Percentiles rank a stretch among this genome's conserved stretches.
phyloP scores from a whole-genome alignment of 2,888 invertebrate genomes.

The Coleophora deauratella region DNA sequence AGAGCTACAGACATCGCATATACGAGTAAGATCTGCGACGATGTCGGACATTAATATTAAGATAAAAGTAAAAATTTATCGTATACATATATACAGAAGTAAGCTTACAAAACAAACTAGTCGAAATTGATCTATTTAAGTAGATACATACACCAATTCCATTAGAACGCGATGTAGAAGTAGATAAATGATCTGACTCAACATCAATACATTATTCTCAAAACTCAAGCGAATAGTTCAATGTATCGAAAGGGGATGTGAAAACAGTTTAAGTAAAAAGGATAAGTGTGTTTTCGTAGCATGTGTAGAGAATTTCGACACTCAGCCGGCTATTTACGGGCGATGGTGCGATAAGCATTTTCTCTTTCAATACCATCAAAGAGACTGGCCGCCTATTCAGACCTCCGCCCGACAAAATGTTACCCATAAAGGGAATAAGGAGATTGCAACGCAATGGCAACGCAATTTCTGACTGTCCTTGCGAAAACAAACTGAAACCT shows the following conservation, averaged over 20 bases:
- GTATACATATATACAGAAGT: too few relatives aligned
- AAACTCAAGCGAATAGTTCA: constrained; percentile 47
- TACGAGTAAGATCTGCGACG: too few relatives aligned
- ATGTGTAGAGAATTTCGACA: constrained; percentile 65
- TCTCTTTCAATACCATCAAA: constrained; percentile 69
- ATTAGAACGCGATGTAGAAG: too few relatives aligned
- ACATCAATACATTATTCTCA: constrained; percentile 23
- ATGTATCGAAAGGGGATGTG: constrained; percentile 51
- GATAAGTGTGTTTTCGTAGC: constrained; percentile 66
- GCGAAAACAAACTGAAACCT: constrained; percentile 37
- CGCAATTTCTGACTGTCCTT: constrained; percentile 39
- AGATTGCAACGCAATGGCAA: constrained; percentile 37
- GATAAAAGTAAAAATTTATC: too few relatives aligned
- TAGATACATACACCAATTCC: too few relatives aligned
- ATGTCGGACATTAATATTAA: too few relatives aligned
- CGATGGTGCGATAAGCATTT: constrained; percentile 69
- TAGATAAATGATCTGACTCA: constrained; percentile 6
- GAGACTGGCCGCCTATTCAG: constrained; percentile 65
- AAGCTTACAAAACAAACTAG: too few relatives aligned
- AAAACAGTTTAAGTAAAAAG: constrained; percentile 66
- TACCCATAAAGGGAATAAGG: constrained; percentile 54
- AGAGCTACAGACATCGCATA: too few relatives aligned
- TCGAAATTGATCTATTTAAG: too few relatives aligned
- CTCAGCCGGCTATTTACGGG: constrained; percentile 63
- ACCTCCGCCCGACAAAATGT: constrained; percentile 52